Percentiles rank a stretch among this genome's conserved stretches.
phyloP scores from a whole-genome alignment of 2,113 vertebrate species.

The Tragelaphus buxtoni region DNA sequence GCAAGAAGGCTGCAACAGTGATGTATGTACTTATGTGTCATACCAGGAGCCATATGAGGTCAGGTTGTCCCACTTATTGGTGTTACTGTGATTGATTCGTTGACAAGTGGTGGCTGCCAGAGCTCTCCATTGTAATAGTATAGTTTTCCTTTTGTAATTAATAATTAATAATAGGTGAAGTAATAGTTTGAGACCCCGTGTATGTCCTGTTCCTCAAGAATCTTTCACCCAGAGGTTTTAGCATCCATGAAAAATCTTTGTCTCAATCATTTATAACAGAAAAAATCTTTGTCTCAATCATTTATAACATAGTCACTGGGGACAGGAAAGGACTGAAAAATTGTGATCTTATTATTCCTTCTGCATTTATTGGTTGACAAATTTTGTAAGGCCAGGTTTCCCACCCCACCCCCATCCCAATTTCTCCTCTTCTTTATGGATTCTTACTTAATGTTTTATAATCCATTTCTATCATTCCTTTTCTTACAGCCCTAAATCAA shows the following conservation, averaged over 20 bases:
- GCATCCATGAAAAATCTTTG: background rate
- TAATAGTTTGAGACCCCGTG: background rate
- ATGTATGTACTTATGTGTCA: background rate
- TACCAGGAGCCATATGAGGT: background rate
- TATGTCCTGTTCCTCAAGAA: background rate
- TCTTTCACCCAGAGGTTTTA: background rate
- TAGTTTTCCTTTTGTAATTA: background rate
- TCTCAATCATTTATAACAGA: background rate
- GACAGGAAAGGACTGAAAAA: background rate
- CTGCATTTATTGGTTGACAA: background rate
- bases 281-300: background rate
- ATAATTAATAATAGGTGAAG: background rate
- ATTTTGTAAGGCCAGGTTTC: background rate
- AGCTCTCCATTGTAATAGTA: background rate
- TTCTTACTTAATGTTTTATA: conserved; percentile 11
- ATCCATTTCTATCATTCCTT: background rate
- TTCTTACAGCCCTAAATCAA: background rate
- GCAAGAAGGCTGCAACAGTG: background rate
- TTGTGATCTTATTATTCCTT: background rate
- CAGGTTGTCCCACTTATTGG: background rate
- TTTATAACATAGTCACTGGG: background rate
- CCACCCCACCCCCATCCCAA: background rate
- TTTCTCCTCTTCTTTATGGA: background rate
- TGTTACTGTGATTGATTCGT: background rate
- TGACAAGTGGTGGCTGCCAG: background rate